A percentile compares a stretch with the other conserved stretches of the same genome.
Conservation (phyloP, 2,113 vertebrate species). For the Colius striatus region DNA sequence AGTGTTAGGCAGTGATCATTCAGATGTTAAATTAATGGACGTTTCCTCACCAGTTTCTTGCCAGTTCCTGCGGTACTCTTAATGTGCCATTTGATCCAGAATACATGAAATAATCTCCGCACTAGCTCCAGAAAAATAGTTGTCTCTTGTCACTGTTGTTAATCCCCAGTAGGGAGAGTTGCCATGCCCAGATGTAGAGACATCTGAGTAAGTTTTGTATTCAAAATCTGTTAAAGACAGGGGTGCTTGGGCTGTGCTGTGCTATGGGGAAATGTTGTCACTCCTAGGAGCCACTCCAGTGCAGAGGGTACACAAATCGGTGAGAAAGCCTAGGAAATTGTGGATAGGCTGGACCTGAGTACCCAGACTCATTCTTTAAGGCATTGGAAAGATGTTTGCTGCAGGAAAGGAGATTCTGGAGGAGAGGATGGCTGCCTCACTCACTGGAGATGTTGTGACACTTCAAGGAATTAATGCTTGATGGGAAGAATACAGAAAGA, state of each 20-base stretch:
- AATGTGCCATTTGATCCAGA: slow-evolving; percentile 21
- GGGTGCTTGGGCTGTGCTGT: not conserved
- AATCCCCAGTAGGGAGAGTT: not conserved
- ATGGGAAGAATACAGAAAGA: not conserved
- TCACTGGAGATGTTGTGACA: not conserved
- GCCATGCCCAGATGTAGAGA: not conserved
- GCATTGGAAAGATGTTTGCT: not conserved
- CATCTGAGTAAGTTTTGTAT: not conserved
- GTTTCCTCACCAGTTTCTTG: slow-evolving; percentile 31
- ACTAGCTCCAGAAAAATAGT: not conserved
- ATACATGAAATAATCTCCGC: not conserved
- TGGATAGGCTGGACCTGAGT: not conserved
- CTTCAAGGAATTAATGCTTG: not conserved
- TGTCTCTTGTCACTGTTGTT: not conserved
- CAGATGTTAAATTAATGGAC: slow-evolving; percentile 41
- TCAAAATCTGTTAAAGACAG: not conserved
- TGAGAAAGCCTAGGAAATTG: not conserved
- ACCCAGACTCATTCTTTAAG: not conserved
- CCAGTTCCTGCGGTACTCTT: slow-evolving; percentile 16
- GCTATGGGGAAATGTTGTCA: not conserved
- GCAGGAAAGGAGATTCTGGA: not conserved
- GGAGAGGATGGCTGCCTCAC: not conserved
- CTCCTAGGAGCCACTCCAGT: not conserved
- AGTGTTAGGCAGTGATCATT: slow-evolving; percentile 38
- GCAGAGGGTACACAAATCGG: not conserved